A percentile compares a stretch with the other conserved stretches of the same genome.
phyloP scores from a whole-genome alignment of 2,113 vertebrate genomes.

The Anthoscopus minutus region DNA sequence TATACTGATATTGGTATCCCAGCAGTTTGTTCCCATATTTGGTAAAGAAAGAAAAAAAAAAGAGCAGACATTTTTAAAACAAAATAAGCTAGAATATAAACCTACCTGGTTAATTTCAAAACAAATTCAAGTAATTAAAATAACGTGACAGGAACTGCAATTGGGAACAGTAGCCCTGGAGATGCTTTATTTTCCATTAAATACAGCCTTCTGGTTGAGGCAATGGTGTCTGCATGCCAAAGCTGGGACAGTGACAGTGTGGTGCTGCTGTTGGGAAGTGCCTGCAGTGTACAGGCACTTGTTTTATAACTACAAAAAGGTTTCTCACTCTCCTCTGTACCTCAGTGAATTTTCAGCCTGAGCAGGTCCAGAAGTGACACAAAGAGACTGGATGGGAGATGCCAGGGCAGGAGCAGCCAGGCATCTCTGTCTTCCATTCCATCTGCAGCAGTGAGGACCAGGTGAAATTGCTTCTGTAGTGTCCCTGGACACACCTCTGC shows the following conservation, averaged over 20 bases:
- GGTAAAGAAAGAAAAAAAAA: conserved; percentile 10
- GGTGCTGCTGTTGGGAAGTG: neutral
- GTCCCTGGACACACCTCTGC: neutral
- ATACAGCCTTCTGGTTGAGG: neutral
- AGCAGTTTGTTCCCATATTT: neutral
- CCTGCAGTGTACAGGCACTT: neutral
- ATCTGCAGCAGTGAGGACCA: neutral
- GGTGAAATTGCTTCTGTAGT: neutral
- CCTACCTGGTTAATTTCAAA: conserved; percentile 16
- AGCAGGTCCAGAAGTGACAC: neutral
- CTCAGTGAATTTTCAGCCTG: neutral
- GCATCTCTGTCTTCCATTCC: fast-evolving
- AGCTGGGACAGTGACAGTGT: neutral
- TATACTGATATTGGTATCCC: neutral
- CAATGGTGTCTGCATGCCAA: neutral
- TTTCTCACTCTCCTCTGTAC: neutral
- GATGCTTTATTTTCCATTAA: neutral
- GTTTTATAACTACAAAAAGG: neutral
- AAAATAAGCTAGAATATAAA: conserved; percentile 19
- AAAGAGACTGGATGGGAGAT: neutral
- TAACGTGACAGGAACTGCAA: neutral
- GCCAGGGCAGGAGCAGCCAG: neutral
- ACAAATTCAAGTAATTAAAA: conserved; percentile 42
- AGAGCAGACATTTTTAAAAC: neutral
- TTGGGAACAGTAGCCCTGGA: neutral